Conservation (phyloP, 2,888 invertebrate species). For the Caradrina kadenii region DNA sequence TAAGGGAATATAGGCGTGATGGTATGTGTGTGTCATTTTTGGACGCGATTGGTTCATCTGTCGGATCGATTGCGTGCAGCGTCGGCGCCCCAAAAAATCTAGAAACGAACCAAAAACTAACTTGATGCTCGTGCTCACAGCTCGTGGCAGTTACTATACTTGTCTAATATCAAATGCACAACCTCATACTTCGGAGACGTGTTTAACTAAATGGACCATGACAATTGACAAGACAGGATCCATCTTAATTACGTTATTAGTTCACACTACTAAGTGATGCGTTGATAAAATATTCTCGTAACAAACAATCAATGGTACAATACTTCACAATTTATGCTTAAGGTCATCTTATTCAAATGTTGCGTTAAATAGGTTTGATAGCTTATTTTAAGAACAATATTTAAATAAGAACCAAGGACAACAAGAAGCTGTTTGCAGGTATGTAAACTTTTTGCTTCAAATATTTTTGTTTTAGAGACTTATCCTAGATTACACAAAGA, state of each 20-base stretch:
- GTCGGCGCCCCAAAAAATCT: no score
- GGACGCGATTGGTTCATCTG: no score
- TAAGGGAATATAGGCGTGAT: no score
- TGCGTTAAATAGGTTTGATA: neutral
- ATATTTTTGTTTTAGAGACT: neutral
- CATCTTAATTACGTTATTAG: neutral
- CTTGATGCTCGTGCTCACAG: no score
- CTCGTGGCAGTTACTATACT: no score
- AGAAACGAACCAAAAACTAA: no score
- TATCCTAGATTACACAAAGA: neutral
- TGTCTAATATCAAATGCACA: neutral
- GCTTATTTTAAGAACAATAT: slow-evolving; percentile 1
- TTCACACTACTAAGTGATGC: neutral
- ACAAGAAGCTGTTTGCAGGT: neutral
- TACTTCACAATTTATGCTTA: neutral
- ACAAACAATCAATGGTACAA: neutral
- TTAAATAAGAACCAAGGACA: neutral
- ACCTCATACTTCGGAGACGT: neutral
- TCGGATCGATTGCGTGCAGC: no score
- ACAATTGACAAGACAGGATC: neutral
- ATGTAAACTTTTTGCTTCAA: neutral
- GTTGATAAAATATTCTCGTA: slow-evolving; percentile 5
- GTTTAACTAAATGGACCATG: no score
- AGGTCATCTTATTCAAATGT: slow-evolving; percentile 23
- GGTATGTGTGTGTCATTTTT: no score